These are phyloP conservation scores for Thereva unica DNA, from an alignment of 2,888 invertebrate genomes.

Conservation along the genomic window DNA sequence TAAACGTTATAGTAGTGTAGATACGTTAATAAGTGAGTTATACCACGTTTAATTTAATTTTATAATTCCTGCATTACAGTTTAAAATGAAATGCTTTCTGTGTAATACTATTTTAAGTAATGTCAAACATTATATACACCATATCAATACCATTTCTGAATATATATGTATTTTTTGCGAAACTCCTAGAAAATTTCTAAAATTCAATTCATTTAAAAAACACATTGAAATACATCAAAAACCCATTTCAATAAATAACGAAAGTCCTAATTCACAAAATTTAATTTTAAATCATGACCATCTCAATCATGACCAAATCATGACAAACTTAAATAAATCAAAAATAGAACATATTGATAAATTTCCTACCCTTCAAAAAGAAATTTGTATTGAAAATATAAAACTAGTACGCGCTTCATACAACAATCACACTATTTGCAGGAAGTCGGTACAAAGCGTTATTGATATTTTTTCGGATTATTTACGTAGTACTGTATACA, in stretches of 20 bases:
- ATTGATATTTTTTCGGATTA: constrained; percentile 1
- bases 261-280: background rate
- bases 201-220: constrained; percentile 22
- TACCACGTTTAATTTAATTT: no score
- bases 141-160: constrained; percentile 7
- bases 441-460: background rate
- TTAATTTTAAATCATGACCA: background rate
- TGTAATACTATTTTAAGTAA: background rate
- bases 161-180: constrained; percentile 1
- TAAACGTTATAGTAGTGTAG: background rate
- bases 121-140: no score
- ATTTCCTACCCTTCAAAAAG: background rate
- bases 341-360: no score
- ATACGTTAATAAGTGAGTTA: background rate
- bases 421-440: background rate
- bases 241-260: background rate
- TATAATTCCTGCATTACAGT: no score
- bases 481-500: background rate
- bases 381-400: background rate
- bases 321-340: no score
- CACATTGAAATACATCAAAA: constrained; percentile 8
- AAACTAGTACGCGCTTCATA: background rate
- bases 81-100: no score
- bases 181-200: constrained; percentile 9
- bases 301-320: no score